These are phyloP conservation scores for Cathartes aura DNA, from an alignment of 2,113 vertebrate genomes.

Conservation along the genomic window DNA sequence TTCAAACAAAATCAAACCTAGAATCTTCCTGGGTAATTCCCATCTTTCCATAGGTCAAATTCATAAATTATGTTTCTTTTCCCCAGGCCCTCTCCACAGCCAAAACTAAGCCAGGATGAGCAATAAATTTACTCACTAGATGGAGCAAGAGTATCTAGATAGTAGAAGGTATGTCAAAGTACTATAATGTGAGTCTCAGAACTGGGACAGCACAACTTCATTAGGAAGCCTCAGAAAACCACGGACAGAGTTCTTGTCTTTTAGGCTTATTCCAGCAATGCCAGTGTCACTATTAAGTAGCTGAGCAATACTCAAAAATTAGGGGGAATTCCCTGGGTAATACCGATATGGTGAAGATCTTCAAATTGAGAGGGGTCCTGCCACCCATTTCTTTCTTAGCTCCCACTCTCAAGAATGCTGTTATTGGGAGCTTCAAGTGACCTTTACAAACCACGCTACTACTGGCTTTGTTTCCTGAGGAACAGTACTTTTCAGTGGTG, in stretches of 20 bases:
- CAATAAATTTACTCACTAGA: slow-evolving; percentile 21
- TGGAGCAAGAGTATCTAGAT: not conserved
- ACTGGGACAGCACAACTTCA: not conserved
- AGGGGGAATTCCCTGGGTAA: not conserved
- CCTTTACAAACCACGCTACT: not conserved
- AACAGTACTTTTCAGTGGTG: not conserved
- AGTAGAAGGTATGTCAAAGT: not conserved
- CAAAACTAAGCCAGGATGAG: not conserved
- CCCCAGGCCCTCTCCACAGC: not conserved
- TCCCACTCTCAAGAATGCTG: not conserved
- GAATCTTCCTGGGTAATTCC: slow-evolving; percentile 4
- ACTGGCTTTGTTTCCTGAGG: not conserved
- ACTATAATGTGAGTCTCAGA: not conserved
- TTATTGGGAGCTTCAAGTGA: not conserved
- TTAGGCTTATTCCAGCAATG: not conserved
- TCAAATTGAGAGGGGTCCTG: not conserved
- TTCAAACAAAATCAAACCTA: not conserved
- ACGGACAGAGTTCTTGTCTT: not conserved
- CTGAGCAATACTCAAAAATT: not conserved
- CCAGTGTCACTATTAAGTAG: not conserved
- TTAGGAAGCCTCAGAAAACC: not conserved
- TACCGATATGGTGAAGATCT: not conserved
- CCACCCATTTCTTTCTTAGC: not conserved
- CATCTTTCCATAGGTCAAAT: slow-evolving; percentile 3
- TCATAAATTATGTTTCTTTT: not conserved